phyloP scores from a whole-genome alignment of 2,113 vertebrate species.

The Alligator mississippiensis region DNA sequence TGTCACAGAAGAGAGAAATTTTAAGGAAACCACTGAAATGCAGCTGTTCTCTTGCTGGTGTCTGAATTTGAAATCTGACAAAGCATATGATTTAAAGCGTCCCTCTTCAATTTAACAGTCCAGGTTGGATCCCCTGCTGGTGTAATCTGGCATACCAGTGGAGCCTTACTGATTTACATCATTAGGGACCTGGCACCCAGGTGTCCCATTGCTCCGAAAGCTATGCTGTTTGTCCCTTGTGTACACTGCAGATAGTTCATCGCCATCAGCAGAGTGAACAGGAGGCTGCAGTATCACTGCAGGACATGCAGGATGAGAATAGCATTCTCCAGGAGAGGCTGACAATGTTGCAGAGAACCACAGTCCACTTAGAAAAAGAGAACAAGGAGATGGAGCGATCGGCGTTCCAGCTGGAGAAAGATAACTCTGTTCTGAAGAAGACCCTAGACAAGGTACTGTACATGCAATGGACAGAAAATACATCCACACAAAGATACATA shows the following conservation, averaged over 20 bases:
- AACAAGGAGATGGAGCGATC: conserved; percentile 68
- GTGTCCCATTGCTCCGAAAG: not conserved
- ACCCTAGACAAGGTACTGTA: conserved; percentile 78
- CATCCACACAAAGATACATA: not conserved
- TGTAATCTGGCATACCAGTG: not conserved
- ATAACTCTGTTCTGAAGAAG: conserved; percentile 76
- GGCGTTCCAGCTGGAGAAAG: conserved; percentile 72
- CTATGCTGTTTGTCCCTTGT: not conserved
- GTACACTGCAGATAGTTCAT: conserved; percentile 61
- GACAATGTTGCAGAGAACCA: conserved; percentile 51
- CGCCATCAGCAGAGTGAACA: conserved; percentile 48
- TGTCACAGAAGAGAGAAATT: too few relatives aligned
- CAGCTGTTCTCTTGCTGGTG: not conserved
- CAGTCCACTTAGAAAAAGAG: conserved; percentile 74
- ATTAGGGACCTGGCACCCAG: rapidly evolving
- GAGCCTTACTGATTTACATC: not conserved
- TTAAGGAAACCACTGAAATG: not conserved
- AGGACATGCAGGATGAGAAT: conserved; percentile 64
- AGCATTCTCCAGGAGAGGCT: conserved; percentile 67
- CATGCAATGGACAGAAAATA: not conserved
- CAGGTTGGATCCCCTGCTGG: not conserved
- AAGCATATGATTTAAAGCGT: not conserved
- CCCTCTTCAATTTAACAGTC: not conserved
- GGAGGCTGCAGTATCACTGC: conserved; percentile 10
- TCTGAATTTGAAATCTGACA: not conserved